Conservation (phyloP, 2,113 vertebrate species). For the Xiphias gladius region DNA sequence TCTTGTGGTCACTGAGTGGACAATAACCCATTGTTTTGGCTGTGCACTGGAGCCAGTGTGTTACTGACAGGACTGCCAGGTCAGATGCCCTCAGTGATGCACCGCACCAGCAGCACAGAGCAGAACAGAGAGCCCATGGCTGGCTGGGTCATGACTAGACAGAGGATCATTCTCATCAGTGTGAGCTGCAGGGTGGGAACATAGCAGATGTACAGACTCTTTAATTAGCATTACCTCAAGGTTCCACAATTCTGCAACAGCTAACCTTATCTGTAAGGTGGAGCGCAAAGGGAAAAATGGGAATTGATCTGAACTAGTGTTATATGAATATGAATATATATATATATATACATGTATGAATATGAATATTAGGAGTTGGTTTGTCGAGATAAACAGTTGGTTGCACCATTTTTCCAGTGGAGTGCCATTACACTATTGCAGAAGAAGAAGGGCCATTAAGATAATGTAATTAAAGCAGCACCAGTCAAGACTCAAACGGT, state of each 20-base stretch:
- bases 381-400: not conserved
- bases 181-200: conserved; percentile 16
- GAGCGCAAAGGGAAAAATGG: not conserved
- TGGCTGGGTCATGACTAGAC: conserved; percentile 32
- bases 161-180: conserved; percentile 44
- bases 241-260: not conserved
- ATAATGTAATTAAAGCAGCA: not conserved
- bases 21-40: conserved; percentile 68
- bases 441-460: not conserved
- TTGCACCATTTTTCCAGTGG: not conserved
- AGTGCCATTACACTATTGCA: not conserved
- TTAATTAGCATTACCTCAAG: conserved; percentile 21
- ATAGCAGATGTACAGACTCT: conserved; percentile 6
- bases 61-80: conserved; percentile 53
- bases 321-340: no score
- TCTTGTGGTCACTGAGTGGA: conserved; percentile 46
- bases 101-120: conserved; percentile 39
- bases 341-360: no score
- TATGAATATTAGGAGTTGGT: not conserved
- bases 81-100: conserved; percentile 63
- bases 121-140: conserved; percentile 35
- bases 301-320: not conserved
- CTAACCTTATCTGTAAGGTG: not conserved
- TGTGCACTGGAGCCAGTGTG: conserved; percentile 38
- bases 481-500: not conserved